Evolutionary conservation across 2,888 invertebrate species (phyloP), one percentile per base, ranked within the genome.

Genomic region (Hanleya hanleyi): DNA sequence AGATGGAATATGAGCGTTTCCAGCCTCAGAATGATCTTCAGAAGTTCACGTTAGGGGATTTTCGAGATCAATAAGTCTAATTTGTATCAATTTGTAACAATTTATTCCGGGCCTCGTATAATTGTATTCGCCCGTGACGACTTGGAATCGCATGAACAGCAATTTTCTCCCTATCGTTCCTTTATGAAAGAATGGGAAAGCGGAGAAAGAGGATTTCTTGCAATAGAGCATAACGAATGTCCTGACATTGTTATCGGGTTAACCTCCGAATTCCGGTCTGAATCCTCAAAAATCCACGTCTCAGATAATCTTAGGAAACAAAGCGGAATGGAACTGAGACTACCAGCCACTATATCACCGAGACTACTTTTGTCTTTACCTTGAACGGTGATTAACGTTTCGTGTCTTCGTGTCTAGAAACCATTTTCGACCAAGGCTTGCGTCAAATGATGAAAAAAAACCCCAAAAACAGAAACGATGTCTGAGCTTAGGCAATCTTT

Each of bases 71-170:
- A 26, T 57, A 1, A 4, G 47, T 2, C 57, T 57, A 57, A 57
- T 57, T 29, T 57, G 57, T 57, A 57, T 57, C 57, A 57, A 57
- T 57, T 57, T 57, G 57, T 57, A 29, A 57, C 57, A 57, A 57
- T 57, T 57, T 57, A 4, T 18, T 57, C 57, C 26, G 26, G 26
- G 29, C 29, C 26, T 32, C 15, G 29, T 57, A 26, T 57, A 57
- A 57, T 57, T 57, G 57, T 57, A 26, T 4, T 4, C n/a, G 22
- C 57, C 57, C 22, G 29, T 57, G 57, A 57, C 22, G 57, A 26
- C 57, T 26, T 1, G 29, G 29, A 29, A 32, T 4, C 32, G 29
- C 9, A 57, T 18, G 12, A 57, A 32, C 22, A 15, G 57, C 32
- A 57, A 57, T 57, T 57, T 57, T 18, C 57, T 57, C 26, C n/a